Percentiles rank a stretch among this genome's conserved stretches.
Evolutionary conservation across 2,797 vertebrate species (phyloP).

Genomic region (Limnodromus scolopaceus): DNA sequence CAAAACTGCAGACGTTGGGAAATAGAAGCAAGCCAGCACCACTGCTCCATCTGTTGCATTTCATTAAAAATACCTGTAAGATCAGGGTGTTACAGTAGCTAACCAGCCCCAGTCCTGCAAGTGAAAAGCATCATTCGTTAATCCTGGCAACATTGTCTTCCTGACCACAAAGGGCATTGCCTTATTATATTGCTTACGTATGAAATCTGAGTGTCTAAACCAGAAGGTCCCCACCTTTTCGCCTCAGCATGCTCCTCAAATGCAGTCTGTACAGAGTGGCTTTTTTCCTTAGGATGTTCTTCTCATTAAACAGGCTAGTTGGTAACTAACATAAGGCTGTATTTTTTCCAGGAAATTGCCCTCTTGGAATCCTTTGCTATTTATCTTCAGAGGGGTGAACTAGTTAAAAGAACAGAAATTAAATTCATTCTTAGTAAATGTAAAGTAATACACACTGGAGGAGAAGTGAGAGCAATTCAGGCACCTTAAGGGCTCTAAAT

Average conservation of each 20-base stretch:
- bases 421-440: slow-evolving; percentile 10
- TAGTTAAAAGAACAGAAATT: neutral
- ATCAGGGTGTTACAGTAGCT: neutral
- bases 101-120: neutral
- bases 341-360: neutral
- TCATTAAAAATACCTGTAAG: neutral
- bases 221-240: neutral
- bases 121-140: neutral
- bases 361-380: neutral
- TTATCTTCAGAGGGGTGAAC: neutral
- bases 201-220: neutral
- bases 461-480: neutral
- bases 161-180: neutral
- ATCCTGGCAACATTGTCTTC: neutral
- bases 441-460: neutral
- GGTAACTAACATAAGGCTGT: neutral
- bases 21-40: neutral
- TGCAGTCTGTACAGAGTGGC: neutral
- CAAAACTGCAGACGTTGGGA: neutral
- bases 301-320: neutral
- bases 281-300: neutral
- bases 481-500: neutral
- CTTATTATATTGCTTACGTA: neutral
- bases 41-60: neutral
- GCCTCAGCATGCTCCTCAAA: neutral